phyloP scores from a whole-genome alignment of 2,888 invertebrate species.

The Dryomyza anilis region DNA sequence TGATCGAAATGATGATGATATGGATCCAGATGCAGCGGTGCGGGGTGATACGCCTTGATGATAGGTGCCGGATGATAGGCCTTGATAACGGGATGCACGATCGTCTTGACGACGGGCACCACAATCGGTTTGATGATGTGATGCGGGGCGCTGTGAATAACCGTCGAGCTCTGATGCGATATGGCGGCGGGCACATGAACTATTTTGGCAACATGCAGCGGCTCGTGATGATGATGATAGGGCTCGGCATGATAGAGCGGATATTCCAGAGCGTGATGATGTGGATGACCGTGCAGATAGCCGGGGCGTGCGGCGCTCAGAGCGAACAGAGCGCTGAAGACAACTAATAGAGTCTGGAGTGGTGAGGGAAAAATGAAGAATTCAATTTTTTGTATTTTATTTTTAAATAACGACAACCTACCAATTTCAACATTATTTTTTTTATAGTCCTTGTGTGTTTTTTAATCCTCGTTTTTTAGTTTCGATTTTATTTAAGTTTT shows the following conservation, averaged over 20 bases:
- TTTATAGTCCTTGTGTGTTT: conserved; percentile 30
- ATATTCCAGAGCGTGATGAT: conserved; percentile 46
- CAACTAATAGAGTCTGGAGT: conserved; percentile 39
- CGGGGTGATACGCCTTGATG: conserved; percentile 52
- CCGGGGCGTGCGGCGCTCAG: conserved; percentile 53
- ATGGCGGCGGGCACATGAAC: conserved; percentile 55
- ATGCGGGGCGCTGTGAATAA: conserved; percentile 54
- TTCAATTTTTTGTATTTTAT: not conserved
- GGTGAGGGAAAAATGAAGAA: not conserved
- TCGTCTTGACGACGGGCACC: conserved; percentile 54
- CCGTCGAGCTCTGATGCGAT: conserved; percentile 57
- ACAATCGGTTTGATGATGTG: conserved; percentile 55
- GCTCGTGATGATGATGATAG: conserved; percentile 44
- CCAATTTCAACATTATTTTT: conserved; percentile 44
- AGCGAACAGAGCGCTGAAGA: conserved; percentile 30
- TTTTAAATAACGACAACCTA: conserved; percentile 30
- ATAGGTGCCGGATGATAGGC: conserved; percentile 55
- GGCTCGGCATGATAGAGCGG: conserved; percentile 33
- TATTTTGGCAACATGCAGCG: conserved; percentile 52
- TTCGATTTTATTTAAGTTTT: not conserved
- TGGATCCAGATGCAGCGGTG: conserved; percentile 44
- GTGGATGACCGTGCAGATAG: conserved; percentile 53
- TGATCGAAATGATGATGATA: conserved; percentile 45
- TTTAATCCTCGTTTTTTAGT: not conserved
- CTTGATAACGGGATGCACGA: conserved; percentile 53